phyloP scores from a whole-genome alignment of 2,113 vertebrate species.

The Oryzias celebensis region DNA sequence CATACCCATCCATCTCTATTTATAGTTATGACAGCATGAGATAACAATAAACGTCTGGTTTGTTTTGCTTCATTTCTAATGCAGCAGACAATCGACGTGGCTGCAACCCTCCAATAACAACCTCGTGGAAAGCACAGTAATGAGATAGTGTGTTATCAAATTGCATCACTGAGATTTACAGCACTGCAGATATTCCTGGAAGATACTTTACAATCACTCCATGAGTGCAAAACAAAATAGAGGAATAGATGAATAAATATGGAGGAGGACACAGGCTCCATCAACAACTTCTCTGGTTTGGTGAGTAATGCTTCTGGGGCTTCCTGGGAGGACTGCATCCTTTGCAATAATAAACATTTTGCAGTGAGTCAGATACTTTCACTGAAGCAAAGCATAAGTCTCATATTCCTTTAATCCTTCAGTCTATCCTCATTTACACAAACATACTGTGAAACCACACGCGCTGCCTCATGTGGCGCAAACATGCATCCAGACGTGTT shows the following conservation, averaged over 20 bases:
- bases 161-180: slow-evolving; percentile 1
- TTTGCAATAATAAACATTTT: slow-evolving; percentile 61
- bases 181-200: slow-evolving; percentile 6
- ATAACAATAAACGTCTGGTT: slow-evolving; percentile 31
- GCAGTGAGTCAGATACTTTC: slow-evolving; percentile 70
- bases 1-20: slow-evolving; percentile 37
- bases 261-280: slow-evolving; percentile 35
- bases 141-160: not conserved
- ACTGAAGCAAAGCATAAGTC: slow-evolving; percentile 25
- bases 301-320: slow-evolving; percentile 61
- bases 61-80: slow-evolving; percentile 18
- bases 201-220: slow-evolving; percentile 24
- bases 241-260: slow-evolving; percentile 25
- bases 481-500: not conserved
- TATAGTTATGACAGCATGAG: slow-evolving; percentile 56
- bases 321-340: slow-evolving; percentile 54
- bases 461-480: not conserved
- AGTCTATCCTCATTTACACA: not conserved
- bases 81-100: not conserved
- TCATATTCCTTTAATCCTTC: not conserved
- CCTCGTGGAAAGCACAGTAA: not conserved
- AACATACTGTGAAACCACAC: slow-evolving; percentile 9
- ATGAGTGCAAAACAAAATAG: slow-evolving; percentile 29
- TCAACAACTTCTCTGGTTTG: slow-evolving; percentile 32
- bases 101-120: slow-evolving; percentile 8